Conservation (phyloP, 2,888 invertebrate species). For the Conistra vaccinii region DNA sequence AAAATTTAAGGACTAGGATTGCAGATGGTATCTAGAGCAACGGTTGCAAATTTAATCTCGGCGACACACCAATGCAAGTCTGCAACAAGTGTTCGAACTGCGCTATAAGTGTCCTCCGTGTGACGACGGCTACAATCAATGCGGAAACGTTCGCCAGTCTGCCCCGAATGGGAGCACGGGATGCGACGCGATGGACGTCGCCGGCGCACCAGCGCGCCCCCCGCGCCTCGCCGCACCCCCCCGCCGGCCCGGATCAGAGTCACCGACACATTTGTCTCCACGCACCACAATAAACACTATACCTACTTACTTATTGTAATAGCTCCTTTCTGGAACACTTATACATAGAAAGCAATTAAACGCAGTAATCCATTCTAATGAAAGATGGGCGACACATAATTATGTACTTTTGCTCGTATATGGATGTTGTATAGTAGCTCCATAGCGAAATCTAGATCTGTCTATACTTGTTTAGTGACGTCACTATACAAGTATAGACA, state of each 20-base stretch:
- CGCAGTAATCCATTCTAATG: slow-evolving; percentile 34
- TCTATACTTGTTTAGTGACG: slow-evolving; percentile 15
- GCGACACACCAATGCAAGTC: slow-evolving; percentile 63
- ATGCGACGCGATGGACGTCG: slow-evolving; percentile 82
- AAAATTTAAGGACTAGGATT: slow-evolving; percentile 58
- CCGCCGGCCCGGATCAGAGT: slow-evolving; percentile 70
- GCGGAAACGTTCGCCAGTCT: slow-evolving; percentile 84
- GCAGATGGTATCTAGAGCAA: slow-evolving; percentile 56
- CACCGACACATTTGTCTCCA: slow-evolving; percentile 80
- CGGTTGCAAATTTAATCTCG: slow-evolving; percentile 60
- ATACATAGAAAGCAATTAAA: slow-evolving; percentile 55
- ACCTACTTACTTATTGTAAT: slow-evolving; percentile 61
- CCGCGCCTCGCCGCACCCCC: slow-evolving; percentile 63
- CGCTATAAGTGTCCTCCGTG: slow-evolving; percentile 83
- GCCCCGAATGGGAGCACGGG: slow-evolving; percentile 86
- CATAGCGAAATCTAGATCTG: slow-evolving; percentile 10
- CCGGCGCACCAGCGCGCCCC: slow-evolving; percentile 65
- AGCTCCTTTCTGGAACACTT: slow-evolving; percentile 60
- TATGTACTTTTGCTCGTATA: slow-evolving; percentile 2
- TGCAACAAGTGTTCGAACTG: slow-evolving; percentile 71
- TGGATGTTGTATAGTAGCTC: neutral
- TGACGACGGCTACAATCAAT: slow-evolving; percentile 87
- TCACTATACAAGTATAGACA: too few relatives aligned
- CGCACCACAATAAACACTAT: slow-evolving; percentile 70
- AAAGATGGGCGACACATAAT: slow-evolving; percentile 22